Conservation (phyloP, 2,797 vertebrate species). For the Hylomyscus alleni region DNA sequence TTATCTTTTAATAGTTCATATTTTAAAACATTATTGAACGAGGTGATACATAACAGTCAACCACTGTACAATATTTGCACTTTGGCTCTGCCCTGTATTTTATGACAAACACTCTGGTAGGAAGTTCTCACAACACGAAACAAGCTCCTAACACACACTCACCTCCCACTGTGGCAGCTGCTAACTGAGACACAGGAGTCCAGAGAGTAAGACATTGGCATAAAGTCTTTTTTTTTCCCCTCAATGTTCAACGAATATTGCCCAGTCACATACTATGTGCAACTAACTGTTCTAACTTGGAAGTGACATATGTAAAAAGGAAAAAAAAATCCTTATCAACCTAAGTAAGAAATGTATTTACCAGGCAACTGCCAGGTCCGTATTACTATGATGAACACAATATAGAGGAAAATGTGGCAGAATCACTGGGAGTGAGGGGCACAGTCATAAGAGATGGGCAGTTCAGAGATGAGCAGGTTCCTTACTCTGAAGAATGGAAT, state of each 20-base stretch:
- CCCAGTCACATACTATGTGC: background rate
- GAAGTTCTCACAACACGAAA: background rate
- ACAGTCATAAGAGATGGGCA: background rate
- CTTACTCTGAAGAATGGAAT: background rate
- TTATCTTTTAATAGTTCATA: slow-evolving; percentile 40
- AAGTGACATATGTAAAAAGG: background rate
- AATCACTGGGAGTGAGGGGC: background rate
- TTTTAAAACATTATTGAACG: slow-evolving; percentile 50
- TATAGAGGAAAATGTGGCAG: background rate
- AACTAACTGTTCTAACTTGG: background rate
- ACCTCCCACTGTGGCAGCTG: background rate
- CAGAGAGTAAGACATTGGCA: background rate
- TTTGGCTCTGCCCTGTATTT: background rate
- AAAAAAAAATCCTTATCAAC: background rate
- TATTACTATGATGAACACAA: background rate
- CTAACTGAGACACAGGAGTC: background rate
- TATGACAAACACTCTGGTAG: background rate
- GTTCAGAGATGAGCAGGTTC: background rate
- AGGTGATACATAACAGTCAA: slow-evolving; percentile 24
- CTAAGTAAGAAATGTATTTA: background rate
- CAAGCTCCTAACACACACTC: background rate
- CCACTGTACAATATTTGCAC: background rate
- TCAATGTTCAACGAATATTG: background rate
- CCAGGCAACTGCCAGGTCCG: background rate
- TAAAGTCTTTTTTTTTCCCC: background rate